Evolutionary conservation across 2,113 vertebrate genomes (phyloP), one percentile per base, ranked within the genome.

Genomic region (Apus apus): DNA sequence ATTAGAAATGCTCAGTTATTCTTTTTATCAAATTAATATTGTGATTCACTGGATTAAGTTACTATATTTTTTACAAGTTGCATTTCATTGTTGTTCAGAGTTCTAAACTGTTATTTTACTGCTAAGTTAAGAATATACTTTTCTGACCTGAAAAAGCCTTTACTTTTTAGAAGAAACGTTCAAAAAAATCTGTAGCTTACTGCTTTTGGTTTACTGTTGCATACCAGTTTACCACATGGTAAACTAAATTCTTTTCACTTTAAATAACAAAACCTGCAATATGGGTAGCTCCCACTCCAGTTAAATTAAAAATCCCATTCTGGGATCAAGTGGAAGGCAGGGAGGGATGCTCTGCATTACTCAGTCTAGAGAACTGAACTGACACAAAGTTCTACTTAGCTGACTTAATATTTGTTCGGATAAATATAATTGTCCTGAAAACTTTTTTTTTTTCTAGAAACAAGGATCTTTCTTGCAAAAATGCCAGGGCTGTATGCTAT

Each of bases 341-440:
- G 1, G 1, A 0, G 1, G 6, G 8, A 11, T 84, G 36, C 19
- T 81, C 16, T 77, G 2, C 2, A 0, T 61, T 77, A 90, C 25
- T 74, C 11, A 43, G 12, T 85, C n/a, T 51, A 43, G n/a, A 77
- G 29, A 84, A 22, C 32, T 27, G 14, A 38, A 51, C 3, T 61
- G 51, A 67, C 54, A 65, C 57, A 5, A 22, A 12, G n/a, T 89
- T 89, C 66, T 62, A 36, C 11, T 36, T 45, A 30, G 1, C 12
- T 81, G 26, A 46, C 29, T 9, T 38, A 46, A 5, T 65, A 21
- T 74, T 80, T 91, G 26, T 70, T 71, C 21, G 10, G 15, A 27
- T 76, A 43, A 91, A 77, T 53, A 13, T 6, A 53, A 54, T 40
- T 15, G 11, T 16, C 30, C 10, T 70, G 40, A 36, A 93, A 89